Conservation (phyloP, 2,797 vertebrate species). For the Telmatherina bonti region DNA sequence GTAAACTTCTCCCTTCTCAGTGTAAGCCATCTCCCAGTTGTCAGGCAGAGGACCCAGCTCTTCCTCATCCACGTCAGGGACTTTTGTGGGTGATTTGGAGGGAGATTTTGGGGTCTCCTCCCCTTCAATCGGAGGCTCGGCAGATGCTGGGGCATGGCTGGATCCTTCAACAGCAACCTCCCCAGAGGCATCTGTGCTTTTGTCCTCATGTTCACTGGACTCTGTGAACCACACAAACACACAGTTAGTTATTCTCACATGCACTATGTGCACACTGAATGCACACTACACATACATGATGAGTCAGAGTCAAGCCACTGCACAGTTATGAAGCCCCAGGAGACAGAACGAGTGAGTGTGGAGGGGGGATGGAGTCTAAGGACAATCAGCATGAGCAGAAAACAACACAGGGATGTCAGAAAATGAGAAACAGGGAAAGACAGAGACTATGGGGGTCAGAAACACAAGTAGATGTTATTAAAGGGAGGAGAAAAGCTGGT, state of each 20-base stretch:
- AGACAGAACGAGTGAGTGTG: slow-evolving; percentile 33
- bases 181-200: slow-evolving; percentile 92
- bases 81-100: slow-evolving; percentile 83
- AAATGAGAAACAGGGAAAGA: slow-evolving; percentile 58
- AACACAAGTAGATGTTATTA: slow-evolving; percentile 41
- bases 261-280: slow-evolving; percentile 53
- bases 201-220: slow-evolving; percentile 98
- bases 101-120: slow-evolving; percentile 88
- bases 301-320: slow-evolving; percentile 75
- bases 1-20: slow-evolving; percentile 99
- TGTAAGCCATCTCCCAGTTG: slow-evolving; percentile 99
- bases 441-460: slow-evolving; percentile 66
- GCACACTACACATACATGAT: slow-evolving; percentile 68
- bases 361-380: slow-evolving; percentile 41
- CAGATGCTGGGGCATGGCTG: slow-evolving; percentile 84
- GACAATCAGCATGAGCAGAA: slow-evolving; percentile 62
- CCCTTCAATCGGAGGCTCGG: slow-evolving; percentile 88
- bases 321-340: slow-evolving; percentile 68
- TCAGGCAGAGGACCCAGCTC: slow-evolving; percentile 94
- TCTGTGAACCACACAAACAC: slow-evolving; percentile 79
- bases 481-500: slow-evolving; percentile 44
- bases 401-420: slow-evolving; percentile 67
- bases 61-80: slow-evolving; percentile 87
- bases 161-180: slow-evolving; percentile 88
- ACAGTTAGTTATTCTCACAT: slow-evolving; percentile 51